Conservation (phyloP, 2,113 vertebrate species). For the Brienomyrus longianalis region DNA sequence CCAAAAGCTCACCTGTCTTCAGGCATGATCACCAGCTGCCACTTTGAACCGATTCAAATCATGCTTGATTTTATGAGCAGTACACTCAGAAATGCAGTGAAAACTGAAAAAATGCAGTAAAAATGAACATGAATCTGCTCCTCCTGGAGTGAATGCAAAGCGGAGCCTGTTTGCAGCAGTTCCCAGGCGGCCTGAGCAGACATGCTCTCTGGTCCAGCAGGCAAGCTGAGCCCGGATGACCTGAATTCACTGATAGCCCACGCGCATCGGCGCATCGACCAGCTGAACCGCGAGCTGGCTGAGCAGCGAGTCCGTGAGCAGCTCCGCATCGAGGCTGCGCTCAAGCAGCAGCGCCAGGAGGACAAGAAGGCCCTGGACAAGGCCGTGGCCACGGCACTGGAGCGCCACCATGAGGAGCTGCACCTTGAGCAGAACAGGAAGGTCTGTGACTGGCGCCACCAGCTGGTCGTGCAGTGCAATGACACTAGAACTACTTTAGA, state of each 20-base stretch:
- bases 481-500: background rate
- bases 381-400: slow-evolving; percentile 68
- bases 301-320: slow-evolving; percentile 83
- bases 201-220: slow-evolving; percentile 57
- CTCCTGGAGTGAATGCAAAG: background rate
- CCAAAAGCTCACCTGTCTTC: background rate
- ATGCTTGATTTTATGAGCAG: background rate
- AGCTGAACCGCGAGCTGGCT: slow-evolving; percentile 79
- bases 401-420: slow-evolving; percentile 68
- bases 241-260: slow-evolving; percentile 89
- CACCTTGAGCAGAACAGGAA: slow-evolving; percentile 79
- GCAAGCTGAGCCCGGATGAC: slow-evolving; percentile 75
- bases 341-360: slow-evolving; percentile 82
- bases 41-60: background rate
- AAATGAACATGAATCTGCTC: background rate
- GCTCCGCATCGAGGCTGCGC: slow-evolving; percentile 74
- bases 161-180: background rate
- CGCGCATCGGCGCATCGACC: slow-evolving; percentile 89
- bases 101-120: background rate
- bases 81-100: background rate
- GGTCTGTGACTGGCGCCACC: slow-evolving; percentile 49
- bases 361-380: slow-evolving; percentile 69
- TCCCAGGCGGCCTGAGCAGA: background rate
- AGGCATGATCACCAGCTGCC: background rate
- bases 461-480: background rate